Evolutionary conservation across 1,140 invertebrate genomes (phyloP).

Genomic region (Trigoniulus corallinus): DNA sequence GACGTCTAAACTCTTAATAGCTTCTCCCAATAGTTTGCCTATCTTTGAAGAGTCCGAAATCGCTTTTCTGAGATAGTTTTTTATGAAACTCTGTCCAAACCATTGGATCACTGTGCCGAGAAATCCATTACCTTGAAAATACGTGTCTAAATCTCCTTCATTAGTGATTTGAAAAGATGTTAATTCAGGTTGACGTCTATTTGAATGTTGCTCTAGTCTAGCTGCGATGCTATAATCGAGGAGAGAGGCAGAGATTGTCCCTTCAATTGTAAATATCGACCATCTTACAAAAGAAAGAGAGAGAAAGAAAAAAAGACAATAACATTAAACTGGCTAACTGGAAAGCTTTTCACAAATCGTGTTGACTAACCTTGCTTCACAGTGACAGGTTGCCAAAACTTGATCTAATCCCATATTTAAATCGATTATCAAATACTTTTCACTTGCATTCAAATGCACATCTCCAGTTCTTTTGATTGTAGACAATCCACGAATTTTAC

Average conservation of each 20-base stretch:
- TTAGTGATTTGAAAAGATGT: not conserved
- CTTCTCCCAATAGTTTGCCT: too few species aligned
- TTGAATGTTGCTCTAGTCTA: not conserved
- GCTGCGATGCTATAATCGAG: not conserved
- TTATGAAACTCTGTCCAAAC: not conserved
- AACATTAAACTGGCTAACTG: not conserved
- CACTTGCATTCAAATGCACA: not conserved
- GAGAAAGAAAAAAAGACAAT: not conserved
- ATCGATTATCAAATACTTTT: not conserved
- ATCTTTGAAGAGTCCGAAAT: not conserved
- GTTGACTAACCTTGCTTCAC: not conserved
- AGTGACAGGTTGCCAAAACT: not conserved
- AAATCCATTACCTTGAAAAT: not conserved
- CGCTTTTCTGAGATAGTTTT: not conserved
- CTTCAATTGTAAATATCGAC: not conserved
- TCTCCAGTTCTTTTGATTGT: not conserved
- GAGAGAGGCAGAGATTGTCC: not conserved
- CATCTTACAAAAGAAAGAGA: not conserved
- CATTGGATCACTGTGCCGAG: not conserved
- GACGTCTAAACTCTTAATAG: too few species aligned
- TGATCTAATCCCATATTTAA: not conserved
- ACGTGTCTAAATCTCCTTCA: not conserved
- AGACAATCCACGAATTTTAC: not conserved
- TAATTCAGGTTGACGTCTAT: not conserved
- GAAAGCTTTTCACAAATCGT: not conserved